Evolutionary conservation across 1,140 invertebrate genomes (phyloP), one percentile per base, ranked within the genome.

Genomic region (Plectrocnemia conspersa): DNA sequence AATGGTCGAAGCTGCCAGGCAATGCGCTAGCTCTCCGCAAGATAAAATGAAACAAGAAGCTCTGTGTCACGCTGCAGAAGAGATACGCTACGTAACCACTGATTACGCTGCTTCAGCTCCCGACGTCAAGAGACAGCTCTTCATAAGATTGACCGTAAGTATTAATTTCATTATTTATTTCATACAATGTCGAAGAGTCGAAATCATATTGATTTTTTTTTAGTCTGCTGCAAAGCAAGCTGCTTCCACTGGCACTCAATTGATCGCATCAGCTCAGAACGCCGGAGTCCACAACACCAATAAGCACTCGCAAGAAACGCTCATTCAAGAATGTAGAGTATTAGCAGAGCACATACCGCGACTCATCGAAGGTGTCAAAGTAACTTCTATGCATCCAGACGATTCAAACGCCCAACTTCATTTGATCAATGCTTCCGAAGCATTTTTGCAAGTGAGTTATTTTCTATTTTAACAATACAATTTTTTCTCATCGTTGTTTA

Each of bases 1-100:
- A 58, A 89, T 98, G 84, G 93, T 97, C 1, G 95, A 98, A 70
- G 95, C 96, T 1, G 96, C 97, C 0, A 83, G 97, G 56, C 68
- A 70, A 33, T 75, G 73, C 50, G 73, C 72, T 2, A 69, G 70
- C 10, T 63, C 63, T 4, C 72, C 72, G 3, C 68, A 75, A 66
- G 73, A 97, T 62, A 79, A 84, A 0, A 77, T 81, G 35, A 86
- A 87, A 64, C 95, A 98, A 68, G 84, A 90, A 60, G 83, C 84
- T 4, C 68, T 99, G 1, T 80, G 86, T 21, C 79, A 79, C 44
- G 95, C 95, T 0, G 97, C 95, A 0, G 93, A 98, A 67, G 89
- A 97, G 63, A 71, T 98, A 0, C 76, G 92, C 46, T 86, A 86
- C 64, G 94, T 92, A 7, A 96, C 96, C 0, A 91, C 85, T 84